Conservation (phyloP, 2,113 vertebrate species). For the Hipposideros armiger region DNA sequence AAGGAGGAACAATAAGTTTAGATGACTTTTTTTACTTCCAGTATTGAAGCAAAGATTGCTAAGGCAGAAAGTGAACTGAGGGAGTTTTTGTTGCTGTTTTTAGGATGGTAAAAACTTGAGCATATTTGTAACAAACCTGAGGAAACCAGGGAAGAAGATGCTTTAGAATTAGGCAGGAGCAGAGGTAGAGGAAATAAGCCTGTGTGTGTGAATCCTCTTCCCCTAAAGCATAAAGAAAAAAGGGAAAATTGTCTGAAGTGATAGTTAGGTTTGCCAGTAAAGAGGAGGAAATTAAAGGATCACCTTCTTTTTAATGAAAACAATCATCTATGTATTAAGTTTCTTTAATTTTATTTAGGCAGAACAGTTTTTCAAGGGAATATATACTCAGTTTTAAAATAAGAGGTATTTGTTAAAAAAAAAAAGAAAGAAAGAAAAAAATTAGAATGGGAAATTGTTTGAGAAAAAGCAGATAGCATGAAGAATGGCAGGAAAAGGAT, state of each 20-base stretch:
- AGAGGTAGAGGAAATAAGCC: background rate
- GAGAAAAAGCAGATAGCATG: background rate
- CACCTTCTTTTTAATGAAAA: background rate
- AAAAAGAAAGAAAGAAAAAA: background rate
- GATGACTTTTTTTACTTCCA: background rate
- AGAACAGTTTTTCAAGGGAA: background rate
- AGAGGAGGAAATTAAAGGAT: background rate
- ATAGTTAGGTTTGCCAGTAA: background rate
- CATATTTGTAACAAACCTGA: background rate
- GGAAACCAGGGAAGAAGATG: background rate
- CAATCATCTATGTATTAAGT: background rate
- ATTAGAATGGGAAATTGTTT: slow-evolving; percentile 19
- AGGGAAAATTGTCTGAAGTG: background rate
- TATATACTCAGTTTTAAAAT: slow-evolving; percentile 52
- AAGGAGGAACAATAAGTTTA: background rate
- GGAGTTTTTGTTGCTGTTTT: background rate
- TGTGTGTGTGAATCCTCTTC: background rate
- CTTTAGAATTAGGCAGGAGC: background rate
- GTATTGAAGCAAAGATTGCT: background rate
- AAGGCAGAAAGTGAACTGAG: background rate
- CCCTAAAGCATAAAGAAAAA: background rate
- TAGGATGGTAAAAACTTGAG: background rate
- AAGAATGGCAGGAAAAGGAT: background rate
- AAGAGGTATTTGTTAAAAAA: background rate
- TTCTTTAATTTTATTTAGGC: slow-evolving; percentile 52